Percentiles rank a stretch among this genome's conserved stretches.
These are phyloP conservation scores for Lagopus muta DNA, from an alignment of 2,113 vertebrate species.

Conservation along the genomic window DNA sequence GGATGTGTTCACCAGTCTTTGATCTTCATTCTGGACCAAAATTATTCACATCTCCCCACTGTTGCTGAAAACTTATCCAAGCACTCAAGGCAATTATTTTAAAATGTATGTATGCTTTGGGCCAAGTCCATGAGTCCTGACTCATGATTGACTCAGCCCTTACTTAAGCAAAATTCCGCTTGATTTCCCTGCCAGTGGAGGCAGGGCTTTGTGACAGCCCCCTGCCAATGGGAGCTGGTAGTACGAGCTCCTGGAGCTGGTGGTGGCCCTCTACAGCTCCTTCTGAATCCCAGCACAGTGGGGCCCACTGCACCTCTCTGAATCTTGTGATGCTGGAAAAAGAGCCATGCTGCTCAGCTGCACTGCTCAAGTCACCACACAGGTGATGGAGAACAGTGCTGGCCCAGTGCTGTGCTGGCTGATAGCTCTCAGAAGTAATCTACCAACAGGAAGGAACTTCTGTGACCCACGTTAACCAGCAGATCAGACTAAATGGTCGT, in stretches of 20 bases:
- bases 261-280: not conserved
- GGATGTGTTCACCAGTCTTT: conserved; percentile 13
- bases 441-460: not conserved
- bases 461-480: not conserved
- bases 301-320: not conserved
- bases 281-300: not conserved
- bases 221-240: not conserved
- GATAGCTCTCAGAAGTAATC: not conserved
- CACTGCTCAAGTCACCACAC: not conserved
- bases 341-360: not conserved
- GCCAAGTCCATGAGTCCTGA: conserved; percentile 60
- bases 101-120: conserved; percentile 52
- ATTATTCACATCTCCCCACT: conserved; percentile 45
- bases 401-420: not conserved
- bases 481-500: not conserved
- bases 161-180: conserved; percentile 64
- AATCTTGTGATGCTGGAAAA: not conserved
- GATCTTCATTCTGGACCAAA: conserved; percentile 54
- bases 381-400: accelerated
- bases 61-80: conserved; percentile 48
- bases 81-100: conserved; percentile 61
- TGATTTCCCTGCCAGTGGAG: conserved; percentile 21
- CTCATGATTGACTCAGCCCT: conserved; percentile 67
- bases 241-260: accelerated
- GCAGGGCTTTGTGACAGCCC: not conserved